Base-by-base conservation (phyloP, 2,888 invertebrate genomes). In the Monoplex corrugatus region DNA sequence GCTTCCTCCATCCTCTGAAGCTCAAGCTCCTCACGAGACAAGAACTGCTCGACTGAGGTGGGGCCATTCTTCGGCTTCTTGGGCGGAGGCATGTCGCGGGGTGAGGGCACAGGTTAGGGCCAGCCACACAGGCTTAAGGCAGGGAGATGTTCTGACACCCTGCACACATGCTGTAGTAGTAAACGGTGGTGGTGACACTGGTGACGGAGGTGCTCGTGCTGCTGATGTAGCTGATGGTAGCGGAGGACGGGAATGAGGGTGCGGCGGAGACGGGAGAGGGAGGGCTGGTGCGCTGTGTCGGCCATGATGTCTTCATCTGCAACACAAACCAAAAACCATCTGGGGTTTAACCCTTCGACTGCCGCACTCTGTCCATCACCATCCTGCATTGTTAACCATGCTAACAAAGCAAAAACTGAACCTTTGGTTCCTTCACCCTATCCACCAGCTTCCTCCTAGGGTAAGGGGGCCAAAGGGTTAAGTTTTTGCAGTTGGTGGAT, bases 61-160 rank as follows among this genome's bases (percentile, higher is more conserved):
- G 94, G 94, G 16, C 95, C 95, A 91, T 92, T 92, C 89, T 95
- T 95, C n/a, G 95, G 95, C 89, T 94, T 95, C 90, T 95, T 95
- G 83, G 95, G 95, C 16, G 95, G 95, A 32, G 95, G 95, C 95
- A 95, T 95, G 87, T 72, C 90, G 87, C 87, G 72, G 40, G n/a
- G 32, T 28, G 16, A 43, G 32, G 78, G 63, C 3, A 28, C 19
- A 63, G 63, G 50, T 38, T 19, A 50, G 38, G 84, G 45, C 45
- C 82, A 10, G n/a, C 45, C 35, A 23, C 19, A 38, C 50, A 57
- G 50, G 57, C 32, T 13, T 3, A 16, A 1, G 35, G 50, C 84
- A 16, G 84, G 50, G 38, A 23, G 84, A 3, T 13, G 50, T 32
- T 44, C 13, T 8, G 16, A 0, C 6, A 57, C 84, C 84, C 35